phyloP scores from a whole-genome alignment of 2,888 invertebrate genomes.

The Anoncus sp. region DNA sequence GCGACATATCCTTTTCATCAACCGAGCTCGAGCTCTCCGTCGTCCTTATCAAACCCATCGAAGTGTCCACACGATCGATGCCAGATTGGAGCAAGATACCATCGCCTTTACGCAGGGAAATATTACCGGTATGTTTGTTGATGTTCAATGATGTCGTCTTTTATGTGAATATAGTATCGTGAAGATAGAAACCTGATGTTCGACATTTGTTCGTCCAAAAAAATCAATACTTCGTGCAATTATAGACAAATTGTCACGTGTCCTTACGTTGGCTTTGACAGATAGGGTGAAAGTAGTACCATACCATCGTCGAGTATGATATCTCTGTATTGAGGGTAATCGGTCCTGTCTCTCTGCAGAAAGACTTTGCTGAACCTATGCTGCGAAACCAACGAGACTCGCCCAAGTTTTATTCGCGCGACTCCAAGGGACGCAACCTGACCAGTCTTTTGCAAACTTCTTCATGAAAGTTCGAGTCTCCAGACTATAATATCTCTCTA shows the following conservation, averaged over 20 bases:
- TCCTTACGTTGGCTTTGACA: neutral
- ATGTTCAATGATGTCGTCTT: neutral
- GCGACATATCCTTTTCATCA: conserved; percentile 18
- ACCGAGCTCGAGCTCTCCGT: neutral
- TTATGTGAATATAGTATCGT: neutral
- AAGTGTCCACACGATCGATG: conserved; percentile 7
- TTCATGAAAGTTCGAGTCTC: no score
- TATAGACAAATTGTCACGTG: neutral
- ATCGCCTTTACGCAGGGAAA: neutral
- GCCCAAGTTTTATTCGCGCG: conserved; percentile 42
- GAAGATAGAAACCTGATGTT: neutral
- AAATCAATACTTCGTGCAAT: neutral
- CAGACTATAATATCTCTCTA: no score
- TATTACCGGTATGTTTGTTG: neutral
- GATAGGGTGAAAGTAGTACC: neutral
- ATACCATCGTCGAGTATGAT: conserved; percentile 7
- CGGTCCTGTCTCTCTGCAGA: conserved; percentile 70
- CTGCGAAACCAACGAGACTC: conserved; percentile 31
- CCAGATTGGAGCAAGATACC: neutral
- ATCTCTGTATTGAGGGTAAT: conserved; percentile 64
- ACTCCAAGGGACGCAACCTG: conserved; percentile 11
- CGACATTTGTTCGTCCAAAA: neutral
- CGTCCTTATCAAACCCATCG: conserved; percentile 17
- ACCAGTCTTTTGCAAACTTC: conserved; percentile 33
- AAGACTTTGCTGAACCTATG: conserved; percentile 59